Evolutionary conservation across 2,797 vertebrate genomes (phyloP).

Genomic region (Chloroceryle amazona): DNA sequence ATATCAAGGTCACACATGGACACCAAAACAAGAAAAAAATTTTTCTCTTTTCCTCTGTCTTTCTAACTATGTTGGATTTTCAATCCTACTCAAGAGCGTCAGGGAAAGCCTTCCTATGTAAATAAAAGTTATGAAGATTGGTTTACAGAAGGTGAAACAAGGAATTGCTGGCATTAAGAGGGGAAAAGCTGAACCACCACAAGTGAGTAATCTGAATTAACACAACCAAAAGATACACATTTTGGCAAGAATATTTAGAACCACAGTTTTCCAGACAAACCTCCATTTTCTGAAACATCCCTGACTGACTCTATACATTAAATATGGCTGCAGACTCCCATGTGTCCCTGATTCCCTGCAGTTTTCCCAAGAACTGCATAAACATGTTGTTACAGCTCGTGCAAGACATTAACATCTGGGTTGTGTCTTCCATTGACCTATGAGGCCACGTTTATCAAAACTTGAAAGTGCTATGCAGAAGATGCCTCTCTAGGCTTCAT

Average conservation of each 20-base stretch:
- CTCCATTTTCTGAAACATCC: background rate
- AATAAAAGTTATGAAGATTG: background rate
- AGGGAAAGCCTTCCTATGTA: background rate
- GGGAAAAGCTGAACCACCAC: background rate
- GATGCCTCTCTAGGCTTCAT: constrained; percentile 37
- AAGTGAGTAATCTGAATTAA: background rate
- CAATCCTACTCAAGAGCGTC: background rate
- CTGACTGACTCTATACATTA: background rate
- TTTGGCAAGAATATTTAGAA: background rate
- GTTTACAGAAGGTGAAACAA: background rate
- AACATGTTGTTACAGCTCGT: constrained; percentile 32
- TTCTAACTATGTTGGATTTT: background rate
- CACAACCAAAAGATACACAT: background rate
- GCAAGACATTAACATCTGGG: constrained; percentile 17
- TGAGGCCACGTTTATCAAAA: constrained; percentile 53
- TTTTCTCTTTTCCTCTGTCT: background rate
- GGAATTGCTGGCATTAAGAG: background rate
- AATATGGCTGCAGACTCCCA: background rate
- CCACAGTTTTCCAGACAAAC: constrained; percentile 16
- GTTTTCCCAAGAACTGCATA: background rate
- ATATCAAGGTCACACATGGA: background rate
- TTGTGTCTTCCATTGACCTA: constrained; percentile 51
- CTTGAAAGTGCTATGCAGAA: constrained; percentile 31
- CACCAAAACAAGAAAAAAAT: background rate
- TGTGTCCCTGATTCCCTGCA: background rate